phyloP scores from a whole-genome alignment of 2,888 invertebrate species.

The Helobdella robusta region DNA sequence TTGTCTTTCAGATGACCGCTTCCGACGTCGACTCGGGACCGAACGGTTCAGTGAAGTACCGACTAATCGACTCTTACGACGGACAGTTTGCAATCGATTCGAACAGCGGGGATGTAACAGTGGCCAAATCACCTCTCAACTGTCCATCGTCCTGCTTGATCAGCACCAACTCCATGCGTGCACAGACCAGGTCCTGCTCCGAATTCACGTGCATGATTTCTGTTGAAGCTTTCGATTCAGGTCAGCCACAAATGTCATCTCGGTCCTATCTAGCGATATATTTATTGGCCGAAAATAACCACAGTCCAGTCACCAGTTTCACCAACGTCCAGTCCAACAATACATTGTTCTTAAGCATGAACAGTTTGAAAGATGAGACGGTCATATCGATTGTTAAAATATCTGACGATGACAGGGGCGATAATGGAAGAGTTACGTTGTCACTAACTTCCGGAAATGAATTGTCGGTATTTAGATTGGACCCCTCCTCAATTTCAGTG shows the following conservation, averaged over 20 bases:
- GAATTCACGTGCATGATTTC: conserved; percentile 89
- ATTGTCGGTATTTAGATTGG: conserved; percentile 74
- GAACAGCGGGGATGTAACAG: conserved; percentile 79
- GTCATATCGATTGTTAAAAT: conserved; percentile 87
- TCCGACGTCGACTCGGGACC: conserved; percentile 59
- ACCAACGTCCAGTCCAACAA: conserved; percentile 23
- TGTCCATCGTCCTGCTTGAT: conserved; percentile 32
- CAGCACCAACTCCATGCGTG: not conserved
- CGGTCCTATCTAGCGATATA: conserved; percentile 43
- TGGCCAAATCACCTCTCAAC: conserved; percentile 52
- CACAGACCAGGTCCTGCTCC: conserved; percentile 23
- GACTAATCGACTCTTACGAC: conserved; percentile 46
- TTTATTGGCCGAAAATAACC: conserved; percentile 45
- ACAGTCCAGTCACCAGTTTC: conserved; percentile 53
- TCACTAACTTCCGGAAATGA: conserved; percentile 81
- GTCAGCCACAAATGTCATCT: conserved; percentile 69
- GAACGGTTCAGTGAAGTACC: conserved; percentile 33
- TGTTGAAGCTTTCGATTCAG: conserved; percentile 83
- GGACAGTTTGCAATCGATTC: conserved; percentile 79
- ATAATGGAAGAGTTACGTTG: conserved; percentile 77
- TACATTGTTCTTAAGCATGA: conserved; percentile 82
- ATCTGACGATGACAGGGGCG: conserved; percentile 79
- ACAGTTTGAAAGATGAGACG: conserved; percentile 81
- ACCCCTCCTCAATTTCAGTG: conserved; percentile 68
- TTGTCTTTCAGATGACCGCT: conserved; percentile 55